Evolutionary conservation across 2,113 vertebrate genomes (phyloP).

Genomic region (Piprites chloris): DNA sequence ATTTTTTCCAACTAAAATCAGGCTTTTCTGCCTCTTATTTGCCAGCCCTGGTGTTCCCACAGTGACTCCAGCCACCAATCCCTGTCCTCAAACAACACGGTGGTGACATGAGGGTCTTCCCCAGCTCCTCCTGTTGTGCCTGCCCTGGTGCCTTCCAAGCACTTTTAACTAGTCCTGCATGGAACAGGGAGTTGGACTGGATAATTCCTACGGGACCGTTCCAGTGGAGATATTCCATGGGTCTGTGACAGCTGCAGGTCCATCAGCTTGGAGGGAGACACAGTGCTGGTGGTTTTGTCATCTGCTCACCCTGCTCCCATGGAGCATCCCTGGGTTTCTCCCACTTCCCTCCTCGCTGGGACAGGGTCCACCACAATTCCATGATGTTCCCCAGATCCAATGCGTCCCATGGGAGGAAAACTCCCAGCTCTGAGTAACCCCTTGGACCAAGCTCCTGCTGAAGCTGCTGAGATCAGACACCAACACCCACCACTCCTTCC

Average conservation of each 20-base stretch:
- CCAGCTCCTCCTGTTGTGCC: background rate
- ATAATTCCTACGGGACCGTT: background rate
- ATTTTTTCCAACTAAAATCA: background rate
- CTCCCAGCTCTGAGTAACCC: background rate
- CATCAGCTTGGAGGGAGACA: background rate
- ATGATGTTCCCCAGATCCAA: rapidly evolving
- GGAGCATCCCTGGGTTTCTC: background rate
- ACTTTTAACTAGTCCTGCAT: background rate
- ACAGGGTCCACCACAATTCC: rapidly evolving
- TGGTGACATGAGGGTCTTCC: background rate
- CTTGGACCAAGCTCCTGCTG: rapidly evolving
- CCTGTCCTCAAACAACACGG: background rate
- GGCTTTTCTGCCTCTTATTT: background rate
- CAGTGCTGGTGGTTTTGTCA: background rate
- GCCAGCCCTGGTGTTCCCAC: background rate
- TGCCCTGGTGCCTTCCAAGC: background rate
- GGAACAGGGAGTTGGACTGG: background rate
- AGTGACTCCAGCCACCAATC: background rate
- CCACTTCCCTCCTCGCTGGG: background rate
- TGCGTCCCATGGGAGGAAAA: background rate
- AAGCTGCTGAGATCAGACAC: background rate
- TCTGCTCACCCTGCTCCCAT: background rate
- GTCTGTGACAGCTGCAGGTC: rapidly evolving
- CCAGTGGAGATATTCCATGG: background rate
- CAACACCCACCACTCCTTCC: background rate